Base-by-base conservation (phyloP, 2,113 vertebrate species). In the Erythrocebus patas region DNA sequence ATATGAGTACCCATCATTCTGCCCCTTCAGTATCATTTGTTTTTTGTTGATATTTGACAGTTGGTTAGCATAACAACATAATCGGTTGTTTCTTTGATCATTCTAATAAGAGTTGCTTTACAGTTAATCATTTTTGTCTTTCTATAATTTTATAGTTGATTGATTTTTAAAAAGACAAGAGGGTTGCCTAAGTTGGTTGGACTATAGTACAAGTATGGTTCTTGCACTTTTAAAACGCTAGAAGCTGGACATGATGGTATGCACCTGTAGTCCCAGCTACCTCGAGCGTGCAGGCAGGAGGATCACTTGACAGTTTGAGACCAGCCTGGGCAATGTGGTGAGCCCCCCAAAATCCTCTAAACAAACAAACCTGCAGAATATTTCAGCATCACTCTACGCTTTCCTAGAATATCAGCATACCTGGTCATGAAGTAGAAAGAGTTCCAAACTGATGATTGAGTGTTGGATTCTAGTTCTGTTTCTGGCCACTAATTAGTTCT, bases 101-200 rank as follows among this genome's bases (percentile, higher is more conserved):
- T 96, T 91, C 88, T 87, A 64, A 68, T 91, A 84, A 73, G 52
- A 95, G 17, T 84, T 93, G 22, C 10, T 97, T 94, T 91, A 78
- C 35, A 90, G 35, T 97, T 92, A 82, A 55, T 95, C 27, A 59
- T 72, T 87, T 95, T 64, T 88, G 86, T 88, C 45, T 23, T 97
- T 97, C 40, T 92, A 45, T 95, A 92, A 82, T 85, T 87, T 93
- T 96, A 61, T 72, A 95, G 45, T 96, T 95, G 23, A 50, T 48
- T 91, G 83, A 80, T 72, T 86, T 84, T 90, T 93, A 84, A 92
- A 91, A 89, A 83, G 20, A 73, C 30, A 88, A 95, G 64, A 86
- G 22, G 68, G 30, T 92, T 92, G 32, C 64, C 23, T 88, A 76
- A 72, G 40, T 90, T 94, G 66, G 59, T 43, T 96, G 80, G 88